Evolutionary conservation across 2,888 invertebrate genomes (phyloP), one percentile per base, ranked within the genome.

Genomic region (Drosophila nr. fundita): DNA sequence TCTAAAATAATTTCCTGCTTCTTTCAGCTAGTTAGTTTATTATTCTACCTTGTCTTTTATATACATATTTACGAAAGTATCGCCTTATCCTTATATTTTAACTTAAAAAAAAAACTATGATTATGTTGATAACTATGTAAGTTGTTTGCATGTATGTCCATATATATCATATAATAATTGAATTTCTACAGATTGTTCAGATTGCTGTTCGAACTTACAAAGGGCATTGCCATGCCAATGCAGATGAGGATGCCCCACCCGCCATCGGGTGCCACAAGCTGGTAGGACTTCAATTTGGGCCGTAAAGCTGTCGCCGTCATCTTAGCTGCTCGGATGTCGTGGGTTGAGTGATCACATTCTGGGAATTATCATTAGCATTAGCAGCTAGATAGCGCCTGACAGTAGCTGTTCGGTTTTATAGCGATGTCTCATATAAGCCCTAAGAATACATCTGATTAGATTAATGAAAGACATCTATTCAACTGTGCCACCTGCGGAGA

Each of bases 161-260:
- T 45, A 45, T 21, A 21, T 40, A n/a, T 10, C 2, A 21, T 5
- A 42, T 45, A 45, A 45, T 45, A 21, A 45, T 15, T 15, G 2
- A 21, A 21, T 45, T 45, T 45, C 4, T 24, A 15, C 15, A 15
- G 21, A 24, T 29, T 32, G 4, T 24, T 52, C 2, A 13, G 21
- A 13, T 29, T 29, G 0, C n/a, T 52, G 29, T 3, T 15, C 0
- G 1, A 6, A 54, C 96, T 96, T 94, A 97, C 96, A 91, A 96
- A 96, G 48, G 96, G 95, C 72, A 96, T 92, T 79, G 96, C 95
- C 88, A 96, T 95, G 27, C 96, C 96, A 13, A 96, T 86, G 40
- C 96, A 95, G 18, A 97, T 95, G 59, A 96, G 92, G 92, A 96
- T 96, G 0, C 97, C 97, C 96, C 96, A 97, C 0, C 97, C 97